These are phyloP conservation scores for Struthio camelus DNA, from an alignment of 2,113 vertebrate species.

Conservation along the genomic window DNA sequence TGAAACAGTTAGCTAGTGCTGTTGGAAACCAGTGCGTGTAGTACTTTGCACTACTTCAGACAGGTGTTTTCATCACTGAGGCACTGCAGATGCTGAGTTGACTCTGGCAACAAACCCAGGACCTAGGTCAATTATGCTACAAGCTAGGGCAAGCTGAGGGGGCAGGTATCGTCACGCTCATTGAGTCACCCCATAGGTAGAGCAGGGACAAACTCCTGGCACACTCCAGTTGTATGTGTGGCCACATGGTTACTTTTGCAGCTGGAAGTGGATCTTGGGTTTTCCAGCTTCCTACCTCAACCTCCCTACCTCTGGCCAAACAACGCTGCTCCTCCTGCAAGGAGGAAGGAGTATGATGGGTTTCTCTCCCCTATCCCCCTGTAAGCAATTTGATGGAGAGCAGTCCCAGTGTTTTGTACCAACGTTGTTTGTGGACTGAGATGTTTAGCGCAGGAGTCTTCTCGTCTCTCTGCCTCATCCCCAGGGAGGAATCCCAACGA, in stretches of 20 bases:
- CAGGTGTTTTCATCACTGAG: not conserved
- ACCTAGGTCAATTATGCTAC: not conserved
- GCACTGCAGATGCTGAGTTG: not conserved
- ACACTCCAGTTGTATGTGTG: not conserved
- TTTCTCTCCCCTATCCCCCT: no score
- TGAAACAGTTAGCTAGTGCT: not conserved
- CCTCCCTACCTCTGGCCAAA: not conserved
- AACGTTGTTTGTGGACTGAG: no score
- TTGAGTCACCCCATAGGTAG: not conserved
- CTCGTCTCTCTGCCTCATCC: not conserved
- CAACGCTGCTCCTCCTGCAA: no score
- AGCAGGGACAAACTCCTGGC: not conserved
- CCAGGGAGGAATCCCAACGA: not conserved
- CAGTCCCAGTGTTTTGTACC: no score
- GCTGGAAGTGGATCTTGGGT: not conserved
- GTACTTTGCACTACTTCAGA: not conserved
- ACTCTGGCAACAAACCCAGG: not conserved
- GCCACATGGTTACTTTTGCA: not conserved
- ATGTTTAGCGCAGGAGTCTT: not conserved
- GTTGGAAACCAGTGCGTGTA: not conserved
- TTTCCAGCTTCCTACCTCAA: not conserved
- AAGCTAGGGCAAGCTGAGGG: not conserved
- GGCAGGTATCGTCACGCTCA: not conserved
- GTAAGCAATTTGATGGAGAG: no score
- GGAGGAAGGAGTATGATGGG: no score